Evolutionary conservation across 2,888 invertebrate genomes (phyloP).

Genomic region (Petrolisthes cinctipes): DNA sequence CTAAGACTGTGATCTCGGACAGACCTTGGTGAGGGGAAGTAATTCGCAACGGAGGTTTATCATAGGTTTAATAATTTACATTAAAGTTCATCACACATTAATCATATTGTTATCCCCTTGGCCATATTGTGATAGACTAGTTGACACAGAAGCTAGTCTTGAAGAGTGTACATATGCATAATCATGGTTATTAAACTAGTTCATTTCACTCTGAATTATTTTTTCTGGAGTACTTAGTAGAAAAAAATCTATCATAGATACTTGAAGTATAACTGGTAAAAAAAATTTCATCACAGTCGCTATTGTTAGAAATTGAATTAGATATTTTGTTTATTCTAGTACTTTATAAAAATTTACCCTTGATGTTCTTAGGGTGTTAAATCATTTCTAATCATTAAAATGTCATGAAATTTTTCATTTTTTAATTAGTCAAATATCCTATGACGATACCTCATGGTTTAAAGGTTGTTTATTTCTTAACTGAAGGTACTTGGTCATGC

Average conservation of each 20-base stretch:
- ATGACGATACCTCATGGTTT: too few relatives aligned
- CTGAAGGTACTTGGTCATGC: too few relatives aligned
- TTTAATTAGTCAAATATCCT: too few relatives aligned
- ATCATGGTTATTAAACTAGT: neutral
- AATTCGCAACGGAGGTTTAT: neutral
- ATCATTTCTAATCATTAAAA: too few relatives aligned
- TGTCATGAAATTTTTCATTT: too few relatives aligned
- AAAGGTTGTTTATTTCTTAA: too few relatives aligned
- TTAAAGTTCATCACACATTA: neutral
- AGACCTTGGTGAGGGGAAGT: constrained; percentile 28
- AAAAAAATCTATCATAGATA: too few relatives aligned
- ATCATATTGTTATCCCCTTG: neutral
- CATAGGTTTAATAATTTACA: neutral
- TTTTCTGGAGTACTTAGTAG: neutral
- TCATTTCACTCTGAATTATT: constrained; percentile 2
- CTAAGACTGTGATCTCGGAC: constrained; percentile 50
- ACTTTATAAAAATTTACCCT: too few relatives aligned
- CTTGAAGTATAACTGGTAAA: too few relatives aligned
- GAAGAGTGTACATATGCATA: constrained; percentile 6
- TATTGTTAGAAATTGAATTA: neutral
- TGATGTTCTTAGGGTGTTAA: too few relatives aligned
- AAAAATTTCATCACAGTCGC: neutral
- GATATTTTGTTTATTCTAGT: neutral
- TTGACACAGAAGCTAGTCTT: neutral
- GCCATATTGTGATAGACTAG: constrained; percentile 12